phyloP scores from a whole-genome alignment of 2,888 invertebrate species.

The Seira sanloemensis region DNA sequence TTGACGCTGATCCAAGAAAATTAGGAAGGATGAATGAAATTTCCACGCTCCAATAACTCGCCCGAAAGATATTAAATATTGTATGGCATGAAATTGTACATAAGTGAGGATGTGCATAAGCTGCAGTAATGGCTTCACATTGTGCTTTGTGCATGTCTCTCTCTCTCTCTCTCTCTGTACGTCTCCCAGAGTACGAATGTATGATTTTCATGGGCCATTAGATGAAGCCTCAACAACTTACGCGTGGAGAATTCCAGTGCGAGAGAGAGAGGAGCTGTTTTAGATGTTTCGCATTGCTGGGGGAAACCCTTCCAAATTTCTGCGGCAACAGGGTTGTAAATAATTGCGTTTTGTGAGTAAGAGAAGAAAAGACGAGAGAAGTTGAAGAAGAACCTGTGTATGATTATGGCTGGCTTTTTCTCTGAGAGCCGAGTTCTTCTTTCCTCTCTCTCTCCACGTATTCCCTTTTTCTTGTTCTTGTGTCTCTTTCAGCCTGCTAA shows the following conservation, averaged over 20 bases:
- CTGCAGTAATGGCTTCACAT: no score
- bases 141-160: not conserved
- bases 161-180: no score
- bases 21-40: no score
- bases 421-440: slow-evolving; percentile 14
- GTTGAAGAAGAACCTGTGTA: slow-evolving; percentile 33
- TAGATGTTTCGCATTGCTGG: slow-evolving; percentile 73
- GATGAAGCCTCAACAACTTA: slow-evolving; percentile 50
- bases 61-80: no score
- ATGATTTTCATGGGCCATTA: slow-evolving; percentile 64
- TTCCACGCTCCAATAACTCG: no score
- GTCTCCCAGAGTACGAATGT: no score
- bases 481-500: slow-evolving; percentile 41
- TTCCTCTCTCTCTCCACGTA: not conserved
- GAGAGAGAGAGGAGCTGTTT: slow-evolving; percentile 60
- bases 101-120: no score
- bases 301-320: slow-evolving; percentile 71
- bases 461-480: slow-evolving; percentile 1
- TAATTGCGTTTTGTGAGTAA: slow-evolving; percentile 31
- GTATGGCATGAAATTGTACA: no score
- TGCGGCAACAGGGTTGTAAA: slow-evolving; percentile 65
- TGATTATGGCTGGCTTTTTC: slow-evolving; percentile 40
- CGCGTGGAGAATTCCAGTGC: slow-evolving; percentile 60
- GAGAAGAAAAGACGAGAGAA: slow-evolving; percentile 26
- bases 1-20: no score